A percentile compares a stretch with the other conserved stretches of the same genome.
These are phyloP conservation scores for Okapia johnstoni DNA, from an alignment of 2,113 vertebrate genomes.

Conservation along the genomic window DNA sequence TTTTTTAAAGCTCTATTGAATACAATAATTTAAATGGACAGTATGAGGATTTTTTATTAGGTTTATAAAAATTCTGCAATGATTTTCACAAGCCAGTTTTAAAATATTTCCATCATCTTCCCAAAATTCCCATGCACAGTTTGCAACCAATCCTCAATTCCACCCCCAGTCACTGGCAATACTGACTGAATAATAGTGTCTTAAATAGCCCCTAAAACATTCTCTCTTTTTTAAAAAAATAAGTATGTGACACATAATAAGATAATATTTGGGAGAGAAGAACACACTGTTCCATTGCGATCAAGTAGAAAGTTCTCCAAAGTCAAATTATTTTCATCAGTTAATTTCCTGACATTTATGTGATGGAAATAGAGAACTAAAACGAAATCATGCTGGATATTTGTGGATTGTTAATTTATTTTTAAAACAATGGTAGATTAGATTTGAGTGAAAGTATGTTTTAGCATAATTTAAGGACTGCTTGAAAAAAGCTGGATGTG, in stretches of 20 bases:
- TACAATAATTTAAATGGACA: neutral
- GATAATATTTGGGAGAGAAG: neutral
- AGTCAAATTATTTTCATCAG: conserved; percentile 1
- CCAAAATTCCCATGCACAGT: neutral
- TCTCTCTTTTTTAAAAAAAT: neutral
- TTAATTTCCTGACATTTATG: neutral
- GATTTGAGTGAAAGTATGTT: neutral
- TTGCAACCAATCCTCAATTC: neutral
- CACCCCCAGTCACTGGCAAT: neutral
- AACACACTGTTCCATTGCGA: neutral
- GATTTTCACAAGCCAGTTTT: neutral
- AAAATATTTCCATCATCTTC: neutral
- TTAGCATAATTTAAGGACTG: neutral
- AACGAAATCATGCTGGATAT: neutral
- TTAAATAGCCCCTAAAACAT: neutral
- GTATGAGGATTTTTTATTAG: neutral
- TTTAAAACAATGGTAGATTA: neutral
- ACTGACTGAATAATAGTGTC: too few species aligned
- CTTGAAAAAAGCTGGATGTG: neutral
- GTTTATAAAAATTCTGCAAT: neutral
- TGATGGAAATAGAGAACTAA: neutral
- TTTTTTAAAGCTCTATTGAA: neutral
- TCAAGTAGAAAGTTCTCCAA: neutral
- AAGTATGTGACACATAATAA: neutral
- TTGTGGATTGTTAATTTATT: neutral